These are phyloP conservation scores for Eupithecia dodoneata DNA, from an alignment of 2,888 invertebrate species.

Conservation along the genomic window DNA sequence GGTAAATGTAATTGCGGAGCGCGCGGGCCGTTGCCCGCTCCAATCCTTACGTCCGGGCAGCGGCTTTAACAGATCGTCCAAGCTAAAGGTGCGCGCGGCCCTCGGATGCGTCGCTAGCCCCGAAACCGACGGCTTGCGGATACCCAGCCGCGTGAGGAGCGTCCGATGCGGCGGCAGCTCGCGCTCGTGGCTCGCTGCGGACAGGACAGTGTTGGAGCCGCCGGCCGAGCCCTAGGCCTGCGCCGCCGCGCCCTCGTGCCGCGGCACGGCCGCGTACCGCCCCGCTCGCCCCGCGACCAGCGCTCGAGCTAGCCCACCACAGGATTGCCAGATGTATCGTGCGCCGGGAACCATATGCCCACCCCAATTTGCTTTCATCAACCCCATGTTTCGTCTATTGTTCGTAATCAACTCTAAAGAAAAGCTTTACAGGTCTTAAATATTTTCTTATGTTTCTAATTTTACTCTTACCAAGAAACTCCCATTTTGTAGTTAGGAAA, in stretches of 20 bases:
- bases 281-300: constrained; percentile 51
- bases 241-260: constrained; percentile 46
- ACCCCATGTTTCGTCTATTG: neutral
- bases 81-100: constrained; percentile 92
- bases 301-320: constrained; percentile 62
- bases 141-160: constrained; percentile 92
- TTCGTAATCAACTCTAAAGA: neutral
- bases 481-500: neutral
- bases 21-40: constrained; percentile 69
- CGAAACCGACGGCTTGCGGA: constrained; percentile 94
- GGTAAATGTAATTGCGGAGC: constrained; percentile 59
- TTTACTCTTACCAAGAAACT: neutral
- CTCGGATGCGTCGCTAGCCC: constrained; percentile 89
- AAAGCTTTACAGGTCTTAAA: neutral
- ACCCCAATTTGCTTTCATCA: neutral
- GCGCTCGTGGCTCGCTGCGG: constrained; percentile 72
- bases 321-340: constrained; percentile 64
- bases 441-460: neutral
- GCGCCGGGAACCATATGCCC: constrained; percentile 41
- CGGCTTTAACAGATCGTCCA: constrained; percentile 94
- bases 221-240: constrained; percentile 43
- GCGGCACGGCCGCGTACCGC: constrained; percentile 68
- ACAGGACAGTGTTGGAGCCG: constrained; percentile 55
- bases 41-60: constrained; percentile 91
- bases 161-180: constrained; percentile 80